A percentile compares a stretch with the other conserved stretches of the same genome.
Conservation (phyloP, 2,113 vertebrate genomes). For the Mesembrinibis cayennensis region DNA sequence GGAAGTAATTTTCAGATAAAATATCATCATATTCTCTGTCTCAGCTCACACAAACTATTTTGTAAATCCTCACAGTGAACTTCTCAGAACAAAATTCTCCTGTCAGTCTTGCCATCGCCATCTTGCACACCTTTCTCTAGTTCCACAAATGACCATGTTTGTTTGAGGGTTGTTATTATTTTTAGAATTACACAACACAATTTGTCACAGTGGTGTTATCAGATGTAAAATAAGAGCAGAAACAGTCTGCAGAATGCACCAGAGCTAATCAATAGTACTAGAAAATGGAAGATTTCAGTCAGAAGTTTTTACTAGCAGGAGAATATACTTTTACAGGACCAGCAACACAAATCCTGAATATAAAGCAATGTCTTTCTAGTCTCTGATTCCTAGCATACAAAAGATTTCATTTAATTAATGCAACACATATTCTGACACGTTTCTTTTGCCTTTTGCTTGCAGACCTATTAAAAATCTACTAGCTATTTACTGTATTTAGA, state of each 20-base stretch:
- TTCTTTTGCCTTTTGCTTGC: neutral
- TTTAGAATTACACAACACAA: neutral
- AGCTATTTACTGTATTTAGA: neutral
- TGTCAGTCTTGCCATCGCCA: neutral
- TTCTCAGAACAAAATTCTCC: neutral
- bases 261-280: neutral
- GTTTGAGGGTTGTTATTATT: neutral
- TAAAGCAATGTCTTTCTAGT: neutral
- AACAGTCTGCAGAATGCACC: neutral
- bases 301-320: neutral
- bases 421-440: neutral
- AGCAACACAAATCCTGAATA: neutral
- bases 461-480: neutral
- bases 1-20: neutral
- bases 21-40: neutral
- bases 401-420: neutral
- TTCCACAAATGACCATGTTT: neutral
- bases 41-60: neutral
- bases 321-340: neutral
- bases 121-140: neutral
- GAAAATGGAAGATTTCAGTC: neutral
- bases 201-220: neutral
- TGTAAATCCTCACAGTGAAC: neutral
- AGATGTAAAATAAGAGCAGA: neutral
- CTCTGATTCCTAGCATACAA: neutral